Evolutionary conservation across 2,797 vertebrate genomes (phyloP), one percentile per base, ranked within the genome.

Genomic region (Clarias platycephalus): DNA sequence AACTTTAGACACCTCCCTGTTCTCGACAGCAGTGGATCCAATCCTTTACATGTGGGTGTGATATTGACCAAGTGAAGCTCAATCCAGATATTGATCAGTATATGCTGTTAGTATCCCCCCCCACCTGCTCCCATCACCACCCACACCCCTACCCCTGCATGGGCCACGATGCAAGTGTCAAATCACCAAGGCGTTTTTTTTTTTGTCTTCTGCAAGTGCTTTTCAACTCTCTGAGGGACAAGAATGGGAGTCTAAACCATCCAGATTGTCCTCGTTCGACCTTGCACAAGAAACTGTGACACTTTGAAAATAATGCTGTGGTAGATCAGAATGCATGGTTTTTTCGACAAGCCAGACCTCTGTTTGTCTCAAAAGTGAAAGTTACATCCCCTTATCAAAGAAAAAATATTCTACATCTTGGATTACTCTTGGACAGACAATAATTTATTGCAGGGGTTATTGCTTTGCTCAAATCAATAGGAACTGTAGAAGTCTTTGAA

Each of bases 61-160:
- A 75, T 64, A 84, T 87, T 64, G 80, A 85, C 89, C 90, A 89
- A 91, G 91, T 91, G 67, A 84, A 88, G 88, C 83, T 90, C 91
- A 93, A 92, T 89, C 91, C 89, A 91, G 93, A 94, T 94, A 94
- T 94, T 92, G 94, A 94, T 94, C 92, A 93, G 91, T 89, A 90
- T 90, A 81, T 44, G 67, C 90, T 92, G 93, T 92, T 91, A 89
- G 92, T 93, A 91, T 90, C 92, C 92, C 92, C 26, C 92, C 18
- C 81, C 89, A 89, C 91, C 34, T 3, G 31, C 31, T 87, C 92
- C 88, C 85, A 37, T 88, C 92, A 91, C 90, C 92, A 92, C 89
- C 92, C 24, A 83, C 90, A 90, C 91, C 88, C 86, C 89, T 83
- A 34, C 88, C 90, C 49, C 44, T 49, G 44, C 44, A 89, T 89